A percentile compares a stretch with the other conserved stretches of the same genome.
These are phyloP conservation scores for Pagetopsis macropterus DNA, from an alignment of 2,797 vertebrate genomes.

Conservation along the genomic window DNA sequence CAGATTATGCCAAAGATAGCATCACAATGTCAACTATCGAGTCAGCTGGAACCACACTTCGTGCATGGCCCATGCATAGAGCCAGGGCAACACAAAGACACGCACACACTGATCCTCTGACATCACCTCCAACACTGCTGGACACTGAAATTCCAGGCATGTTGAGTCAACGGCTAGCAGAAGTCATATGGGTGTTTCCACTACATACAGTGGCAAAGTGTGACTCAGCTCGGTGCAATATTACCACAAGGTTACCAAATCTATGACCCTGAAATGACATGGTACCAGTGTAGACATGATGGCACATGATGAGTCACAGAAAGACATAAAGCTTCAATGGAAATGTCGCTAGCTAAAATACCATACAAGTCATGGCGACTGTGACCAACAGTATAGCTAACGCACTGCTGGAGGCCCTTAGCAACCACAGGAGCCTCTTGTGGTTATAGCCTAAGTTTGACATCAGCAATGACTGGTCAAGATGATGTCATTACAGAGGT, in stretches of 20 bases:
- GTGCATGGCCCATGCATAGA: not conserved
- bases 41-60: constrained; percentile 15
- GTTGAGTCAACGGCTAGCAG: constrained; percentile 39
- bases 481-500: constrained; percentile 26
- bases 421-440: constrained; percentile 27
- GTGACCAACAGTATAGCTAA: constrained; percentile 19
- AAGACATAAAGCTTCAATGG: constrained; percentile 6
- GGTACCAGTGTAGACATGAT: constrained; percentile 8
- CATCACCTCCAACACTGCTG: constrained; percentile 10
- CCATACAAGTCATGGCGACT: constrained; percentile 12
- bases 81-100: not conserved
- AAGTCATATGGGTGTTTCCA: constrained; percentile 41
- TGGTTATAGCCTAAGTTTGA: constrained; percentile 29
- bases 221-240: constrained; percentile 51
- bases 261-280: constrained; percentile 14
- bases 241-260: constrained; percentile 27
- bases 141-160: constrained; percentile 51
- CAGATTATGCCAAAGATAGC: not conserved
- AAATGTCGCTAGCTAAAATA: constrained; percentile 20
- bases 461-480: constrained; percentile 17
- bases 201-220: constrained; percentile 18
- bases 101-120: constrained; percentile 12
- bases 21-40: not conserved
- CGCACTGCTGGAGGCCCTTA: constrained; percentile 21
- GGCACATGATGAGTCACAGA: constrained; percentile 34